These are phyloP conservation scores for Limulus polyphemus DNA, from an alignment of 2,888 invertebrate genomes.

Conservation along the genomic window DNA sequence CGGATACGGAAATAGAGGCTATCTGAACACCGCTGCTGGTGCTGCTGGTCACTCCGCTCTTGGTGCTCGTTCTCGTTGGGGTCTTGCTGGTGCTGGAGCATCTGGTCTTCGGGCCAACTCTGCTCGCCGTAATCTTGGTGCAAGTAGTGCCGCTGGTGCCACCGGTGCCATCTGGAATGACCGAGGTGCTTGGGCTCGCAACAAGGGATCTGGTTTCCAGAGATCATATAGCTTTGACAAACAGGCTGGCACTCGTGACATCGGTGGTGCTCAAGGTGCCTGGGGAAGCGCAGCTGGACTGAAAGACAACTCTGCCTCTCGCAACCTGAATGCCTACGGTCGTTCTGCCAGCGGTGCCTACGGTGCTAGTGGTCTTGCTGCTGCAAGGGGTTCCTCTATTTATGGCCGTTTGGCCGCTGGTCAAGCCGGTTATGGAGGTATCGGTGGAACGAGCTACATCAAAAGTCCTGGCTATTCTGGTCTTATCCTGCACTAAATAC, in stretches of 20 bases:
- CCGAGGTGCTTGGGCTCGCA: constrained; percentile 14
- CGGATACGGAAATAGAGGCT: constrained; percentile 9
- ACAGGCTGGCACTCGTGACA: background rate
- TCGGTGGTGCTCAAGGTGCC: background rate
- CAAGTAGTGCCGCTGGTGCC: constrained; percentile 9
- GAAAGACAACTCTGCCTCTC: background rate
- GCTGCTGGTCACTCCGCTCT: constrained; percentile 7
- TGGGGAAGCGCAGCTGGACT: background rate
- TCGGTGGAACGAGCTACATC: constrained; percentile 1
- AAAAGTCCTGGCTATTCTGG: no score
- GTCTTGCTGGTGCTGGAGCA: constrained; percentile 9
- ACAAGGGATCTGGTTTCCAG: constrained; percentile 17
- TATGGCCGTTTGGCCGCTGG: constrained; percentile 9
- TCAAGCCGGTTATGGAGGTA: constrained; percentile 9
- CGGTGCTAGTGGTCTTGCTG: no score
- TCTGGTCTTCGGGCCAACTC: constrained; percentile 12
- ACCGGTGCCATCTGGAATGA: constrained; percentile 9
- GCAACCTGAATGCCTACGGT: constrained; percentile 9
- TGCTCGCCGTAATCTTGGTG: constrained; percentile 13
- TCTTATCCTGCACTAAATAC: no score
- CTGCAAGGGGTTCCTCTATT: constrained; percentile 2
- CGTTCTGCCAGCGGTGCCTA: constrained; percentile 10
- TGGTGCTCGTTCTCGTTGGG: constrained; percentile 8
- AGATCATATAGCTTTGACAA: constrained; percentile 16
- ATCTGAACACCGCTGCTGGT: constrained; percentile 7